Evolutionary conservation across 2,797 vertebrate species (phyloP).

Genomic region (Amphiprion clarkii): DNA sequence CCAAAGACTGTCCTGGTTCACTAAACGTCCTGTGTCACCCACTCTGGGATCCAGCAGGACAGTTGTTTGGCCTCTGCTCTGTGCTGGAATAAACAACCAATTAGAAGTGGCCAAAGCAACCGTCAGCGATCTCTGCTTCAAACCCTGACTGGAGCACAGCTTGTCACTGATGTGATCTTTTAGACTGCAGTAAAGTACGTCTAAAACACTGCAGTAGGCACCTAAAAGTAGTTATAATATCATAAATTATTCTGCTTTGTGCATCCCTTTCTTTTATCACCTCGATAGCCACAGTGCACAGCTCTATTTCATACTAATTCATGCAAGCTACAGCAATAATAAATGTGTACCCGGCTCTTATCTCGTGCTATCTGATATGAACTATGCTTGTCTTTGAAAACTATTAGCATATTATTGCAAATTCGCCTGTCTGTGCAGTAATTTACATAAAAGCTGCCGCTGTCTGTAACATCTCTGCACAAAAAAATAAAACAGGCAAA

Average conservation of each 20-base stretch:
- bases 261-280: conserved; percentile 1
- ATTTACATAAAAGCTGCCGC: conserved; percentile 46
- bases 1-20: conserved; percentile 45
- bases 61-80: conserved; percentile 44
- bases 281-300: background rate
- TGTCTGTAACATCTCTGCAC: background rate
- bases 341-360: background rate
- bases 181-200: background rate
- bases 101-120: conserved; percentile 29
- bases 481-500: conserved; percentile 58
- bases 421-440: conserved; percentile 6
- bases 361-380: conserved; percentile 9
- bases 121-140: conserved; percentile 24
- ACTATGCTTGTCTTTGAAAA: background rate
- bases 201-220: conserved; percentile 40
- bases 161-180: conserved; percentile 16
- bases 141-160: conserved; percentile 8
- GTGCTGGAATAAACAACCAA: conserved; percentile 49
- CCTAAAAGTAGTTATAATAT: conserved; percentile 11
- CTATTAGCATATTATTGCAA: conserved; percentile 16
- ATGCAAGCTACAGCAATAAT: conserved; percentile 9
- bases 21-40: conserved; percentile 23
- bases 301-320: background rate
- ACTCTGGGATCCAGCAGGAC: conserved; percentile 46
- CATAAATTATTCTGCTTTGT: conserved; percentile 11